Evolutionary conservation across 2,113 vertebrate genomes (phyloP).

Genomic region (Pedetes capensis): DNA sequence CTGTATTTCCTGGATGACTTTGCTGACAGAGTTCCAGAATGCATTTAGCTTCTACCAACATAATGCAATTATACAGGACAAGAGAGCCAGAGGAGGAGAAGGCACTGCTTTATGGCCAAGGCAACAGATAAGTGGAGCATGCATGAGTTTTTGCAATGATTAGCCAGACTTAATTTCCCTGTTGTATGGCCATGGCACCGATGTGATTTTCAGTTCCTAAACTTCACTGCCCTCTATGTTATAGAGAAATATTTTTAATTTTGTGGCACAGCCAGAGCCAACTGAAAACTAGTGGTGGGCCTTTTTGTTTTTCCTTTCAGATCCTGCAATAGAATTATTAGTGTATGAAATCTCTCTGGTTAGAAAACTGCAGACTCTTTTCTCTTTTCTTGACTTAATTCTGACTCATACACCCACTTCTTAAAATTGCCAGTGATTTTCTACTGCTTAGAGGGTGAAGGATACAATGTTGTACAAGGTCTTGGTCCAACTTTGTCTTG

Average conservation of each 20-base stretch:
- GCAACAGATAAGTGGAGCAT: no score
- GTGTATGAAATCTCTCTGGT: not conserved
- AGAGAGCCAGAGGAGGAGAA: not conserved
- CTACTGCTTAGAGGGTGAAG: not conserved
- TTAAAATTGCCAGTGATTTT: not conserved
- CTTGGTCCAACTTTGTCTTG: not conserved
- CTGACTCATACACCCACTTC: not conserved
- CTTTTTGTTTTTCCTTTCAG: not conserved
- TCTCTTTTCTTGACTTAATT: not conserved
- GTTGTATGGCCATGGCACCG: not conserved
- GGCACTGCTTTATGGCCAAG: not conserved
- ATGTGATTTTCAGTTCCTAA: not conserved
- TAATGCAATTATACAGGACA: not conserved
- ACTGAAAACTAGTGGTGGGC: not conserved
- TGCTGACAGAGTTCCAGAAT: not conserved
- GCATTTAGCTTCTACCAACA: not conserved
- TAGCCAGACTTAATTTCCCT: not conserved
- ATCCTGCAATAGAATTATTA: not conserved
- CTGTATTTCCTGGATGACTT: not conserved
- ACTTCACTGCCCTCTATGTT: not conserved
- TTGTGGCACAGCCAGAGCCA: not conserved
- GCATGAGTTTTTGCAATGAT: rapidly evolving
- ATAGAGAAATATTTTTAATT: not conserved
- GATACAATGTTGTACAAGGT: not conserved
- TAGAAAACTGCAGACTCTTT: not conserved